Evolutionary conservation across 2,888 invertebrate genomes (phyloP), one percentile per base, ranked within the genome.

Genomic region (Drosophila mayaguana): DNA sequence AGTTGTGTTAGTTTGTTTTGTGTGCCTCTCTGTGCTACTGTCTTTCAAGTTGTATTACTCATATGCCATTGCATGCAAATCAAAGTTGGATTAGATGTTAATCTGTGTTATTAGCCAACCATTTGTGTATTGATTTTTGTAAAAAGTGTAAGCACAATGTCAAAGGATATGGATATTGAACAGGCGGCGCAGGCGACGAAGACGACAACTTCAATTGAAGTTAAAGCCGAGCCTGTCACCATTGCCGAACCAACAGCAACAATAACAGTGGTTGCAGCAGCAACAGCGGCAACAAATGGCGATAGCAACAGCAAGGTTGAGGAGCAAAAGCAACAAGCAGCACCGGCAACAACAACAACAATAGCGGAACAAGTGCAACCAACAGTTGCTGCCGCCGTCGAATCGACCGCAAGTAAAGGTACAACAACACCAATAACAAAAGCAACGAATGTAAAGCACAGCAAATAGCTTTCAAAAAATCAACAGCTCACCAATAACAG

Each of bases 111-210:
- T 56, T 74, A 51, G 55, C 14, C 36, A 62, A 51, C 16, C 11
- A 40, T 46, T 80, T 48, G 69, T 73, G 53, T 56, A 78, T 78
- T 72, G 78, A 78, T 78, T 78, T 72, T 66, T 18, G 61, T 43
- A 12, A 22, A 32, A 8, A 51, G 40, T 45, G 9, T 34, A 38
- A n/a, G 36, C 11, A 55, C 56, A 43, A 90, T 89, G 89, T 74
- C 89, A 20, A 78, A 76, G 66, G 84, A 81, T 53, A 63, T 80
- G 72, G 83, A 88, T 68, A 70, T 90, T 64, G 85, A 90, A 72
- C 90, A 83, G 74, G 81, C 89, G 55, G 63, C 70, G 43, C 64
- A 69, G 45, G 51, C 59, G 55, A 40, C 66, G 14, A 40, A 45
- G 46, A 32, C 74, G 54, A 60, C 72, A 54, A 78, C 77, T 18